Base-by-base conservation (phyloP, 1,140 invertebrate species). In the Ectropis grisescens region DNA sequence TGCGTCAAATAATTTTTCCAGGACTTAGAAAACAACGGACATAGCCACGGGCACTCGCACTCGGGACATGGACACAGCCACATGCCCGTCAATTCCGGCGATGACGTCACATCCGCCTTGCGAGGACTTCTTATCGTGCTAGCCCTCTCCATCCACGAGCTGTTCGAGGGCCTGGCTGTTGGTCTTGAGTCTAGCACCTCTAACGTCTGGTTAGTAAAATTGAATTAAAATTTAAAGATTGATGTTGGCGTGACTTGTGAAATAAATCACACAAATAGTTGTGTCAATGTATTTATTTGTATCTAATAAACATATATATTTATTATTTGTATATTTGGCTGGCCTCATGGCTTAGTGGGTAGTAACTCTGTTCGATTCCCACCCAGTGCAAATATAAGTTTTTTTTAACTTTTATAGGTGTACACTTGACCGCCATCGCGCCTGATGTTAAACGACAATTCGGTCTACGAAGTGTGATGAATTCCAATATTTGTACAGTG, bases 101-200 rank as follows among this genome's bases (percentile, higher is more conserved):
- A 89, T 53, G 82, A 86, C 28, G 80, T 90, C 11, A 85, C 89
- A 13, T 85, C 88, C 26, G 89, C 89, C 7, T 71, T 95, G 5
- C 78, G 91, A 37, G 90, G 92, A 12, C 66, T 94, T 10, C 78
- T 95, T 27, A 90, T 96, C 34, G 91, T 97, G 0, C 75, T 95
- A 12, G 95, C 95, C 1, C 82, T 98, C 7, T 95, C 94, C 2
- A 88, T 97, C 33, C 95, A 98, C 62, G 93, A 95, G 47, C 81
- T 96, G 0, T 95, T 98, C 58, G 95, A 98, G 85, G 95, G 95
- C 13, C 85, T 97, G 35, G 91, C 94, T 11, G 90, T 97, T 36
- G 94, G 94, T 6, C 81, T 96, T 11, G 93, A 95, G 68, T 82
- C 83, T 11, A 85, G 86, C 6, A 72, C 88, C 3, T 65, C 76